Percentiles rank a stretch among this genome's conserved stretches.
These are phyloP conservation scores for Dromaius novaehollandiae DNA, from an alignment of 2,113 vertebrate species.

Conservation along the genomic window DNA sequence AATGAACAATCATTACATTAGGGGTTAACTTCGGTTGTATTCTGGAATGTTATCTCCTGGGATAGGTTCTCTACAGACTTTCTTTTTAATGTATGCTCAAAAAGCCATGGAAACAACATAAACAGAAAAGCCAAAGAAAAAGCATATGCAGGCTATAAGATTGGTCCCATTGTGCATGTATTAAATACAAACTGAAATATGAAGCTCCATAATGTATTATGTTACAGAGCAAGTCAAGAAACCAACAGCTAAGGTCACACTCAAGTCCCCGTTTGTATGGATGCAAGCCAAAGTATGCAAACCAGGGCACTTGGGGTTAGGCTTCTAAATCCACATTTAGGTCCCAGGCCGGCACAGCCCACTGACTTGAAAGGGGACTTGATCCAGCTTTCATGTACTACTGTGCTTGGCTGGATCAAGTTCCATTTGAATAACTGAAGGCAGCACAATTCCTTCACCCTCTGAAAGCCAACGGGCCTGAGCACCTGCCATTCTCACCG, in stretches of 20 bases:
- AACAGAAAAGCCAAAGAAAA: background rate
- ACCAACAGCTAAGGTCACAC: background rate
- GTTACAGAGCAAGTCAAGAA: background rate
- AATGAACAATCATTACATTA: background rate
- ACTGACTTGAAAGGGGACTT: background rate
- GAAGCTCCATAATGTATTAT: background rate
- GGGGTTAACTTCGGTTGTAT: background rate
- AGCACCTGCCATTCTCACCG: background rate
- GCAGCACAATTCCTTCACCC: background rate
- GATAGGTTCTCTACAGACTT: background rate
- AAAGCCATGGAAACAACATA: background rate
- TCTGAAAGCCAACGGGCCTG: background rate
- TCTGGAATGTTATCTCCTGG: background rate
- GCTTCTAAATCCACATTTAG: background rate
- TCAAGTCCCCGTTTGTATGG: background rate
- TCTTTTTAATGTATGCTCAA: background rate
- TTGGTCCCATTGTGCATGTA: background rate
- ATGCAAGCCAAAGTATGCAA: background rate
- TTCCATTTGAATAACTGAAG: background rate
- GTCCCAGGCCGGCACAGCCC: background rate
- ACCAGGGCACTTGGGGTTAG: background rate
- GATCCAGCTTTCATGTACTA: accelerated
- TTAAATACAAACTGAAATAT: background rate
- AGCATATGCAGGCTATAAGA: background rate
- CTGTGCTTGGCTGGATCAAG: too few relatives aligned